Evolutionary conservation across 2,888 invertebrate species (phyloP), one percentile per base, ranked within the genome.

Genomic region (Apamea epomidion): DNA sequence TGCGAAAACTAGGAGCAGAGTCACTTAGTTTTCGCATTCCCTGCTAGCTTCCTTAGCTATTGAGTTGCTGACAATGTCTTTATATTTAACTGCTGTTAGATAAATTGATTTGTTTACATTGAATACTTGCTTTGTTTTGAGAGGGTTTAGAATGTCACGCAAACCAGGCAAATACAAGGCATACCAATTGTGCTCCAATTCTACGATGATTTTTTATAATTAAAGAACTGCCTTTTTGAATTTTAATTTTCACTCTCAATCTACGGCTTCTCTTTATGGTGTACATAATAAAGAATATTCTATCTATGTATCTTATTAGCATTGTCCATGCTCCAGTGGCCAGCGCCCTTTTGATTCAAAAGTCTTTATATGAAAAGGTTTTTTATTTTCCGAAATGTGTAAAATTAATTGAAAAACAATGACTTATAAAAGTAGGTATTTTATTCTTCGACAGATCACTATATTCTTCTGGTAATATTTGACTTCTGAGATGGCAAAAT

Each of bases 1-100:
- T 48, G 58, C 58, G 58, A 81, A 64, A 83, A 69, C 62, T 77
- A 37, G 21, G 32, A 82, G 37, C 12, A 69, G 64, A 58, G 25
- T 10, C n/a, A n/a, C 12, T 8, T 54, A 54, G 54, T 21, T 54
- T 54, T 54, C 21, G 21, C 54, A 54, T 54, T 54, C 8, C 54
- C n/a, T 60, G 58, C 12, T 60, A n/a, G 58, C 58, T 58, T 58
- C 58, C n/a, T 60, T 60, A 12, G 32, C 14, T 21, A 32, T 68
- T 75, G 16, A 60, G n/a, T 37, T 8, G 3, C 42, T 21, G 80
- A 75, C 7, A 32, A 29, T 32, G 8, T 71, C 25, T 71, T 71
- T 29, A 42, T 71, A 51, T 68, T 25, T 25, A n/a, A 58, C 5
- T 8, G 5, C 32, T 58, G 21, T 78, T 21, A 21, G 32, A 51